Evolutionary conservation across 2,113 vertebrate genomes (phyloP).

Genomic region (Felis chaus): DNA sequence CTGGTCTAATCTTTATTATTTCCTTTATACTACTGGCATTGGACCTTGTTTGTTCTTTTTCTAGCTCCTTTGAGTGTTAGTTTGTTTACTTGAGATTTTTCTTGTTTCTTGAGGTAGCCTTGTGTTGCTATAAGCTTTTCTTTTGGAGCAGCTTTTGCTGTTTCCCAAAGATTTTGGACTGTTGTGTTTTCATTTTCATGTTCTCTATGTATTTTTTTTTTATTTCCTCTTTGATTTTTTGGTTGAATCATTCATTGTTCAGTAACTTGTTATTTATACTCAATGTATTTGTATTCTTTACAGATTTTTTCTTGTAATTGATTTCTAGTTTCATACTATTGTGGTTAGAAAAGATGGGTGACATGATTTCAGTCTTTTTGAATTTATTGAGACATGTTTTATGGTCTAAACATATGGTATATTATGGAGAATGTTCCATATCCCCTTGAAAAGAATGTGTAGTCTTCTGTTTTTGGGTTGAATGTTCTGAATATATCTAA

Average conservation of each 20-base stretch:
- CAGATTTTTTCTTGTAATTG: not conserved
- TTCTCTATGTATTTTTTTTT: not conserved
- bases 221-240: not conserved
- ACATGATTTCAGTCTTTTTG: not conserved
- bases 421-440: not conserved
- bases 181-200: not conserved
- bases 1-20: not conserved
- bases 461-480: not conserved
- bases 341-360: not conserved
- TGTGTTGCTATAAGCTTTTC: not conserved
- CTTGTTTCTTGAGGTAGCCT: not conserved
- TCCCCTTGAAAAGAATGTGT: not conserved
- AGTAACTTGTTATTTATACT: not conserved
- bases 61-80: not conserved
- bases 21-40: not conserved
- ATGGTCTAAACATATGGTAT: not conserved
- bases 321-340: not conserved
- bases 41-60: not conserved
- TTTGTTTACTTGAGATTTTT: not conserved
- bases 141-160: not conserved
- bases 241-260: not conserved
- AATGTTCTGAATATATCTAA: not conserved
- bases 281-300: not conserved
- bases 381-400: not conserved
- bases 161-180: not conserved